A percentile compares a stretch with the other conserved stretches of the same genome.
Conservation (phyloP, 2,888 invertebrate species). For the Phrixothrix hirtus region DNA sequence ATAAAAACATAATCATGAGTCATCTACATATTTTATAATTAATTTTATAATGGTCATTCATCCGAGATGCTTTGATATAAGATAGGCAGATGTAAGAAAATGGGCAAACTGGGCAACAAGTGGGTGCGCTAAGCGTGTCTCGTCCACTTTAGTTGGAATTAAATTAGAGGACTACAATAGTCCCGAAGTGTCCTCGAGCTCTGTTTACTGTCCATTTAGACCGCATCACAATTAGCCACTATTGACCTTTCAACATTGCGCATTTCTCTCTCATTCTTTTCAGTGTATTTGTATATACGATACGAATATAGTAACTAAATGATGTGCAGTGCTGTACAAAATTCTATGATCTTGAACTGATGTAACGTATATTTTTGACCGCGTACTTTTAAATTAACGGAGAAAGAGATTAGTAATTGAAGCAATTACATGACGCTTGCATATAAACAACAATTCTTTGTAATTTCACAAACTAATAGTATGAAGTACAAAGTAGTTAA, state of each 20-base stretch:
- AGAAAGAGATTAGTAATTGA: conserved; percentile 22
- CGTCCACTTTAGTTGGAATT: conserved; percentile 34
- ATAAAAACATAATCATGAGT: too few species aligned
- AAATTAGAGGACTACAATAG: conserved; percentile 37
- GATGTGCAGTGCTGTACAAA: neutral
- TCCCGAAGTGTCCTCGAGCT: conserved; percentile 37
- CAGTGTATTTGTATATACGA: conserved; percentile 1
- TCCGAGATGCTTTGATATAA: conserved; percentile 22
- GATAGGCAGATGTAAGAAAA: conserved; percentile 27
- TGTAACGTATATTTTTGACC: conserved; percentile 26
- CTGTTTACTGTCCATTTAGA: conserved; percentile 38
- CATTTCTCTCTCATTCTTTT: conserved; percentile 10
- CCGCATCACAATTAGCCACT: conserved; percentile 37
- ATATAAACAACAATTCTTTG: conserved; percentile 14
- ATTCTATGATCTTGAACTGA: conserved; percentile 13
- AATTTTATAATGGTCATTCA: conserved; percentile 20
- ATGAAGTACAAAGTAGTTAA: conserved; percentile 7
- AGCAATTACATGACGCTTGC: conserved; percentile 22
- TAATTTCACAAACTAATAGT: conserved; percentile 12
- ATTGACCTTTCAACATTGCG: conserved; percentile 34
- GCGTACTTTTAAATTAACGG: conserved; percentile 16
- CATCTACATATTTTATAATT: conserved; percentile 6
- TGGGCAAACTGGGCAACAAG: conserved; percentile 19
- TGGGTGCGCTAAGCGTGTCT: conserved; percentile 34
- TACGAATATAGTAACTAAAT: neutral